Conservation (phyloP, 92 coral and sea anemone genomes). For the Umimayanthus chanpuru region DNA sequence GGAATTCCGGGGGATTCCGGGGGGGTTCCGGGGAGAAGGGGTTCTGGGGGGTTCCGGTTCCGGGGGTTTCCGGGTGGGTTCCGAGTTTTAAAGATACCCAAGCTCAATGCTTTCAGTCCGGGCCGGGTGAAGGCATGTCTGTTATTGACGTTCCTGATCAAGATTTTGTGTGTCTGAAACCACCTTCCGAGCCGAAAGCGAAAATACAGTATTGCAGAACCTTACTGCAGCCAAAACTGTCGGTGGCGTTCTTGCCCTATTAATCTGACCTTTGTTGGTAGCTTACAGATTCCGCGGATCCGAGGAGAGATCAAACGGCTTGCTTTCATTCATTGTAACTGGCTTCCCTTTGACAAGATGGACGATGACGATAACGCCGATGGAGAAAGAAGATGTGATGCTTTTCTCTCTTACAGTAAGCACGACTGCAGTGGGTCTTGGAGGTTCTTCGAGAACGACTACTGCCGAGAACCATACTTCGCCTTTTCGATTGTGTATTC, state of each 20-base stretch:
- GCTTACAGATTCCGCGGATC: neutral
- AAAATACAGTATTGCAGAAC: too few species aligned
- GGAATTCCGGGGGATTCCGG: too few species aligned
- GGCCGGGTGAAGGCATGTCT: neutral
- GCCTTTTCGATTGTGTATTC: constrained; percentile 34
- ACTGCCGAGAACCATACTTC: neutral
- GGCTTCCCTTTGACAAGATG: neutral
- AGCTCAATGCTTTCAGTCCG: neutral
- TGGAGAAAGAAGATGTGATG: neutral
- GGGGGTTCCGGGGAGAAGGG: too few species aligned
- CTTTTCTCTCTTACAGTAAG: neutral
- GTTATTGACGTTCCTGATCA: neutral
- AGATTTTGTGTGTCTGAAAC: neutral
- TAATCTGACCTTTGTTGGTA: neutral
- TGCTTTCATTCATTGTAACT: neutral
- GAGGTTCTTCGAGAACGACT: neutral
- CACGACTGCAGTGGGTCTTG: neutral
- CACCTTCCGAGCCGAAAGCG: neutral
- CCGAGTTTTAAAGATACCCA: too few species aligned
- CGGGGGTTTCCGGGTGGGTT: too few species aligned
- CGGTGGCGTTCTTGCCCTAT: neutral
- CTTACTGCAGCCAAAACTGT: neutral
- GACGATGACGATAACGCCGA: neutral
- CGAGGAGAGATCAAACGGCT: constrained; percentile 1
- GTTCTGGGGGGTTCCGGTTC: too few species aligned